Evolutionary conservation across 2,888 invertebrate genomes (phyloP), one percentile per base, ranked within the genome.

Genomic region (Tetranychus piercei): DNA sequence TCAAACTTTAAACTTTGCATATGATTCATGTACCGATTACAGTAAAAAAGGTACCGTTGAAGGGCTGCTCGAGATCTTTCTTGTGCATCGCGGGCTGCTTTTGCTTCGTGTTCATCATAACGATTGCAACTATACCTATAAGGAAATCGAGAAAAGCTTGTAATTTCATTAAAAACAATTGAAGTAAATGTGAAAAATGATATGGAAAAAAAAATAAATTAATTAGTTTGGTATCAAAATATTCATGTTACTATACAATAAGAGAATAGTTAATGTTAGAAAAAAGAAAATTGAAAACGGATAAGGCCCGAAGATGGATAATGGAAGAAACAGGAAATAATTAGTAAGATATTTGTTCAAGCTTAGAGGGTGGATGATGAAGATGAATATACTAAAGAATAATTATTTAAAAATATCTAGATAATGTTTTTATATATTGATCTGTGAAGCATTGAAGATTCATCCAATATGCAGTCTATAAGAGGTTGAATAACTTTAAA

Each of bases 11-110:
- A 87, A 78, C 94, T 94, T 84, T 95, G 94, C 92, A 94, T 94
- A 84, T 99, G 97, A 84, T 97, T 97, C 92, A 96, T 94, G 84
- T 95, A 99, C 77, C 97, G 90, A 85, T 96, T 96, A 84, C 94
- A 97, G 84, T 97, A 99, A 86, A 96, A 96, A 80, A 97, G 85
- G 84, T 99, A 99, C 81, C 97, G 89, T 81, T 96, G 94, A 77
- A 99, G 87, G 73, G 94, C 94, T 66, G 94, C 90, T 77, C 96
- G 87, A 22, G 95, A 92, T 80, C 88, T 88, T 84, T 95, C 96
- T 83, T 96, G 96, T 64, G 94, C 94, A 85, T 95, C 94, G 77
- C 97, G 87, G 0, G 96, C 96, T 75, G 92, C 91, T 83, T 92
- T 92, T 15, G 96, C 95, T 82, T 94, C 94, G 81, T 93, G 91